Evolutionary conservation across 2,113 vertebrate genomes (phyloP).

Genomic region (Hemichromis elongatus): DNA sequence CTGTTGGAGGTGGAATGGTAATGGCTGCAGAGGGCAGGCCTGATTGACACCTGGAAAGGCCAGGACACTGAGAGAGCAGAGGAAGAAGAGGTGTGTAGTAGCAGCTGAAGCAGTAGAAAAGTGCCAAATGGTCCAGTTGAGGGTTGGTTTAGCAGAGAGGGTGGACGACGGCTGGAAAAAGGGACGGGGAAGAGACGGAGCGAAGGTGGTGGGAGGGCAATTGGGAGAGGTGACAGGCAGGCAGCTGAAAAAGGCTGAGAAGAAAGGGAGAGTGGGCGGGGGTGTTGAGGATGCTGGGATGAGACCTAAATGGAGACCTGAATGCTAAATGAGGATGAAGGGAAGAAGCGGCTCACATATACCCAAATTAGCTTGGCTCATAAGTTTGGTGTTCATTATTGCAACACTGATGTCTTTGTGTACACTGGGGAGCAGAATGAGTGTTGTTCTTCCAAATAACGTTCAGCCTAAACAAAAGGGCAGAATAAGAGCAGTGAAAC

Average conservation of each 20-base stretch:
- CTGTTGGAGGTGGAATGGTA: constrained; percentile 63
- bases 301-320: neutral
- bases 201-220: neutral
- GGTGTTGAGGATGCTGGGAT: neutral
- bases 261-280: neutral
- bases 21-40: constrained; percentile 54
- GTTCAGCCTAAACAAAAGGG: neutral
- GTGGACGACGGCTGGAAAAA: neutral
- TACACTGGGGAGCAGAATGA: neutral
- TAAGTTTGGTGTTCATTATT: neutral
- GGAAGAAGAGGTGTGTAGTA: neutral
- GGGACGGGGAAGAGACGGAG: neutral
- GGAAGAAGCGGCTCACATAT: no score
- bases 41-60: constrained; percentile 65
- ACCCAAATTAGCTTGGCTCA: neutral
- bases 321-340: neutral
- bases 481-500: neutral
- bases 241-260: neutral
- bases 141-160: neutral
- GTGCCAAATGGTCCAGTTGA: constrained; percentile 35
- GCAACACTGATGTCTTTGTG: neutral
- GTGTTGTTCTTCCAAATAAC: neutral
- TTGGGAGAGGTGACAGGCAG: neutral
- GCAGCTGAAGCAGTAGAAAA: neutral
- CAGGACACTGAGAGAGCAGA: constrained; percentile 28